A percentile compares a stretch with the other conserved stretches of the same genome.
phyloP scores from a whole-genome alignment of 2,797 vertebrate species.

The Apodemus agrarius region DNA sequence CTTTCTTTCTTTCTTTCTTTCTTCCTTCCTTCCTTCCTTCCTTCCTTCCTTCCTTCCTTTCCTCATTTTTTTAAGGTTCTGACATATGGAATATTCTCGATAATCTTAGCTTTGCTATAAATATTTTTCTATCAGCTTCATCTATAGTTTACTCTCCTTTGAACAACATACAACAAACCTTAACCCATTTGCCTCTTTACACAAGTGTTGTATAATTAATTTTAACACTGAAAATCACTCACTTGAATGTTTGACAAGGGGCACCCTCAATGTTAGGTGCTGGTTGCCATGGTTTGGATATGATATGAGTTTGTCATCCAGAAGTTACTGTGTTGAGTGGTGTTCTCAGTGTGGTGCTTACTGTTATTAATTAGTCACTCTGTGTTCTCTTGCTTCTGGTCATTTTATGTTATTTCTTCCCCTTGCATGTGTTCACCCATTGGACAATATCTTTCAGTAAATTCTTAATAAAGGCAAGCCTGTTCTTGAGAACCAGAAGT shows the following conservation, averaged over 20 bases:
- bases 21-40: too few relatives aligned
- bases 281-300: not conserved
- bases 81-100: not conserved
- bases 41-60: not conserved
- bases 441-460: not conserved
- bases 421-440: not conserved
- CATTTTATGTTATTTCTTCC: not conserved
- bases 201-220: not conserved
- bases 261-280: not conserved
- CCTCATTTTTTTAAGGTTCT: not conserved
- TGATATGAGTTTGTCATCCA: not conserved
- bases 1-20: too few relatives aligned
- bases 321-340: not conserved
- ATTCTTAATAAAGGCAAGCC: not conserved
- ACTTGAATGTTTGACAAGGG: not conserved
- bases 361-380: not conserved
- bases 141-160: not conserved
- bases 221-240: not conserved
- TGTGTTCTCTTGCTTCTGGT: not conserved
- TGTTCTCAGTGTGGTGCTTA: not conserved
- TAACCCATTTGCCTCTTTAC: not conserved
- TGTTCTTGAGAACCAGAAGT: not conserved
- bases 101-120: not conserved
- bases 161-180: not conserved
- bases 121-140: not conserved